These are phyloP conservation scores for Autographa gamma DNA, from an alignment of 2,888 invertebrate species.

Conservation along the genomic window DNA sequence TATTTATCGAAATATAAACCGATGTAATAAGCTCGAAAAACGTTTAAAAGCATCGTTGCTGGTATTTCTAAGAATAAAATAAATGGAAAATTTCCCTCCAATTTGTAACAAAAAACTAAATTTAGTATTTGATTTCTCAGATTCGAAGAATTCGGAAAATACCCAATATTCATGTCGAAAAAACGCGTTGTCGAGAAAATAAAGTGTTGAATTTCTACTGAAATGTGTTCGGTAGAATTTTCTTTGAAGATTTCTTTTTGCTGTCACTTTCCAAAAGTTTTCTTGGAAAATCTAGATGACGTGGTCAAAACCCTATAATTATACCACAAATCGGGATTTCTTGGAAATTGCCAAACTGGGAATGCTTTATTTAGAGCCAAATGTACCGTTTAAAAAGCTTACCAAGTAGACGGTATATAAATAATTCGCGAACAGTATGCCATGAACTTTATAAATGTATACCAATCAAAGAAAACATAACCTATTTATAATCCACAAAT, in stretches of 20 bases:
- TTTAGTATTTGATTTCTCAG: not conserved
- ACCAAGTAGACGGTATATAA: no score
- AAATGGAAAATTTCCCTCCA: not conserved
- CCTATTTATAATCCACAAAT: not conserved
- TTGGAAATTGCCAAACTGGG: no score
- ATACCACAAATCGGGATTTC: no score
- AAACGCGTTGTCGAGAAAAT: not conserved
- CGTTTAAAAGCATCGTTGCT: not conserved
- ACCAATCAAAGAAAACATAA: not conserved
- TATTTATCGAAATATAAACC: not conserved
- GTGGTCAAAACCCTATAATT: not conserved
- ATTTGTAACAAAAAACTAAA: not conserved
- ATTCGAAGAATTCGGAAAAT: not conserved
- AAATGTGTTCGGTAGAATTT: not conserved
- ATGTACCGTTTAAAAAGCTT: no score
- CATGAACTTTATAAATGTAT: no score
- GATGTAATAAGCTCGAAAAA: not conserved
- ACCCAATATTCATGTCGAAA: not conserved
- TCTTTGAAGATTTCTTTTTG: not conserved
- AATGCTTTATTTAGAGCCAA: no score
- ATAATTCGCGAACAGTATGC: no score
- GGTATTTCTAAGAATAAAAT: not conserved
- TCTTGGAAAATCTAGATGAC: not conserved
- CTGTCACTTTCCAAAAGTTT: not conserved
- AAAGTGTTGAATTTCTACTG: not conserved